Conservation (phyloP, 2,888 invertebrate species). For the Drosophila bunnanda region DNA sequence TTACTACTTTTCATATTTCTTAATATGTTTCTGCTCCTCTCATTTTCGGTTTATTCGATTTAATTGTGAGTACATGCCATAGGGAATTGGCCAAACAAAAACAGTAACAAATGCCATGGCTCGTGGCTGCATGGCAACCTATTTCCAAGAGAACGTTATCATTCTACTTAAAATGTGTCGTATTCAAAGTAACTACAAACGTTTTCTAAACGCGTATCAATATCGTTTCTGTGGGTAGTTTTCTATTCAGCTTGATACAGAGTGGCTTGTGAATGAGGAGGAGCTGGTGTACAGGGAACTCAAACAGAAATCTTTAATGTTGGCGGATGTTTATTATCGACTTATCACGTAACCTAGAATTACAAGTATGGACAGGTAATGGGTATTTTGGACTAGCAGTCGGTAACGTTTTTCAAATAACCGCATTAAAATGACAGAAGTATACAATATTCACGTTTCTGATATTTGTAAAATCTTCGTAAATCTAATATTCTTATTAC, state of each 20-base stretch:
- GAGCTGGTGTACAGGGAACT: neutral
- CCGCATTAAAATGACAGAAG: constrained; percentile 36
- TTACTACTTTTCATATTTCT: constrained; percentile 1
- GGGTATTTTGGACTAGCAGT: constrained; percentile 41
- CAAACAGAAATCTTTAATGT: constrained; percentile 10
- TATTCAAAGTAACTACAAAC: constrained; percentile 18
- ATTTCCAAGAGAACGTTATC: constrained; percentile 7
- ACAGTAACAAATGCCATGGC: constrained; percentile 29
- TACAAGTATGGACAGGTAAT: constrained; percentile 43
- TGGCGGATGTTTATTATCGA: constrained; percentile 34
- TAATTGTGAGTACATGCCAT: constrained; percentile 7
- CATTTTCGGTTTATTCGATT: neutral
- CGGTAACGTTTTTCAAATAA: constrained; percentile 27
- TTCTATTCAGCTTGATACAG: constrained; percentile 33
- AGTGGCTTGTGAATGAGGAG: neutral
- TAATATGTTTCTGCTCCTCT: constrained; percentile 5
- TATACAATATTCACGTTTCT: constrained; percentile 20
- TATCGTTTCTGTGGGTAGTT: constrained; percentile 46
- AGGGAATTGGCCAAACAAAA: constrained; percentile 27
- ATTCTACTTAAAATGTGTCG: constrained; percentile 3
- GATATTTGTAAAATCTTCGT: constrained; percentile 10
- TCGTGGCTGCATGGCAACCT: neutral
- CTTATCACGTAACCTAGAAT: constrained; percentile 36
- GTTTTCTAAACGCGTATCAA: constrained; percentile 22
- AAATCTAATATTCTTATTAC: constrained; percentile 22